Conservation (phyloP, 53 echinoderm and acorn worm genomes). For the Glandiceps talaboti region DNA sequence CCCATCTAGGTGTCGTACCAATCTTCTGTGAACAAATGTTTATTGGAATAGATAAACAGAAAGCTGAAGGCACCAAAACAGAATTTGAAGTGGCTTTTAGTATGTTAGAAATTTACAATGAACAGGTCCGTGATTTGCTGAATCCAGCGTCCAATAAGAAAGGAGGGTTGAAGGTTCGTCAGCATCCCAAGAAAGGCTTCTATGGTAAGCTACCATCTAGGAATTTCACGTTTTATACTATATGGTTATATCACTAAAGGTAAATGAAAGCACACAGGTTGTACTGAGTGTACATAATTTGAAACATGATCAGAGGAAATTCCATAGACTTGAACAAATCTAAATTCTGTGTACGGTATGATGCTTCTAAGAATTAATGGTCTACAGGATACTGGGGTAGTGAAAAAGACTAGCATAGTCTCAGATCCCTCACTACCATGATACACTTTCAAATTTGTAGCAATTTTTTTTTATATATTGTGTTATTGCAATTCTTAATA, state of each 20-base stretch:
- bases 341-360: no score
- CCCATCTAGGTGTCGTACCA: conserved; percentile 77
- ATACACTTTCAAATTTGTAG: background rate
- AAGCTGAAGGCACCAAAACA: conserved; percentile 48
- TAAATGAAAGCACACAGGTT: no score
- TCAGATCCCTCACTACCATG: background rate
- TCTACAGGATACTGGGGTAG: background rate
- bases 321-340: no score
- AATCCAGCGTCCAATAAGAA: conserved; percentile 71
- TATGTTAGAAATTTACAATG: conserved; percentile 98
- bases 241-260: no score
- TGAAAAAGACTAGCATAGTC: background rate
- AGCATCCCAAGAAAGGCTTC: conserved; percentile 96
- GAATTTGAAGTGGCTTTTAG: conserved; percentile 88
- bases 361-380: no score
- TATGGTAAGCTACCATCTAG: conserved; percentile 96
- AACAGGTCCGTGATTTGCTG: conserved; percentile 82
- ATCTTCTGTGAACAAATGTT: conserved; percentile 87
- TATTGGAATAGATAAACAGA: conserved; percentile 58
- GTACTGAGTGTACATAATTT: no score
- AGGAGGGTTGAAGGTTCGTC: conserved; percentile 74
- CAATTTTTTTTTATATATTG: no score
- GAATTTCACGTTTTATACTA: no score
- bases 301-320: no score
- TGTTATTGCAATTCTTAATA: no score